Evolutionary conservation across 2,113 vertebrate species (phyloP), one percentile per base, ranked within the genome.

Genomic region (Genyomyrus donnyi): DNA sequence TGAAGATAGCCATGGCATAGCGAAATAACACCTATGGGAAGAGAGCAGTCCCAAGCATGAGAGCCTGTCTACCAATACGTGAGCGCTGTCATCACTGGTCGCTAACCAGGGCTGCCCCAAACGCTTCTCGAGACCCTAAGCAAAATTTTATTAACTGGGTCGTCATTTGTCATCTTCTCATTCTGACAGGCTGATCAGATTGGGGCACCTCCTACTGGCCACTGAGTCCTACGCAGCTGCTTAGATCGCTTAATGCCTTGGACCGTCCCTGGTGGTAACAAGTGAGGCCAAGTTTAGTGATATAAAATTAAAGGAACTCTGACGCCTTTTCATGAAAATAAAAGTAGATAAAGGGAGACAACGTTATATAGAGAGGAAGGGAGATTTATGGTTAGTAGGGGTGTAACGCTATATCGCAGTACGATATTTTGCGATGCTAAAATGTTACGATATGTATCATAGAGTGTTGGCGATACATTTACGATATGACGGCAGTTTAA

Each of bases 1-100:
- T 99, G 93, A 99, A 98, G 92, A 99, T 96, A 0, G 98, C 98
- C 91, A 99, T 93, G 88, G 97, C 95, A 3, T 98, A 99, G 86
- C 98, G 97, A 91, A 99, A 99, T 90, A 99, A 95, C 31, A 99
- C 98, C 98, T 99, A 93, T 6, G 39, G 17, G 48, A 35, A 42
- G 45, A 53, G 3, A 31, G 35, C 58, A 52, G 45, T 56, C 15
- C 5, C 0, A 15, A 13, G 31, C 50, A 17, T 87, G 24, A 84
- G 21, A 11, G 48, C 17, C 5, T 3, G 21, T 52, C 85, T n/a
- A 50, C 5, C 8, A 15, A 17, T 11, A 17, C 1, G 70, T 1
- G 3, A 77, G 5, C 35, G 5, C 5, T 39, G 35, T 39, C 31
- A 42, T 77, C 13, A 13, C 66, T 5, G 11, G 13, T 11, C 9